Evolutionary conservation across 2,113 vertebrate genomes (phyloP), one percentile per base, ranked within the genome.

Genomic region (Clarias macrocephalus): DNA sequence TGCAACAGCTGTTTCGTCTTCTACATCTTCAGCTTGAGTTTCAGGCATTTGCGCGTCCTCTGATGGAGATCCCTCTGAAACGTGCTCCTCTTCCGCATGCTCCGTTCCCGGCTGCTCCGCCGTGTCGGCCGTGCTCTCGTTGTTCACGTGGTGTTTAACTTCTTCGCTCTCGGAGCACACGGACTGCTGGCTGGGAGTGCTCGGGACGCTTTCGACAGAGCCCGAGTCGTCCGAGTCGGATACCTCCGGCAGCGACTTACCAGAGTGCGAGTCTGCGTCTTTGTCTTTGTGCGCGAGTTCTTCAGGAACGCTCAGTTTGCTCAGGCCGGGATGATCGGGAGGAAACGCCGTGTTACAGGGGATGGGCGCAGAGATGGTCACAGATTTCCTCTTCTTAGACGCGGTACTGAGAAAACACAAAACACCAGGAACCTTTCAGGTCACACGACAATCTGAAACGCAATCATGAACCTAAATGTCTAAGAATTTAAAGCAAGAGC

Each of bases 341-440:
- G 76, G 94, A 92, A 95, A 91, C 9, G 94, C 92, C 0, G 95
- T 94, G 28, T 96, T 95, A 70, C 93, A 95, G 23, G 94, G 96
- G 80, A 99, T 95, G 0, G 98, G 98, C 0, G 96, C 93, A 5
- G 98, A 99, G 93, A 99, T 99, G 59, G 96, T 92, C 90, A 99
- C 82, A 0, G 98, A 99, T 81, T 94, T 95, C 54, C 95, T 95
- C 76, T 96, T 96, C 91, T 94, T 95, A 3, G 94, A 91, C 57
- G 94, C 94, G 52, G 88, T 75, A 89, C 95, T 96, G 88, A 21
- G 23, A 33, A 56, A 19, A 0, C 37, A 72, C 80, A 21, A 83
- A 54, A 42, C 66, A 60, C 19, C 18, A 13, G 12, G n/a, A 48
- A 42, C 48, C 0, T 9, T 16, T 77, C 21, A 77, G 75, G 33